These are phyloP conservation scores for Loxodonta africana DNA, from an alignment of 2,113 vertebrate species.

Conservation along the genomic window DNA sequence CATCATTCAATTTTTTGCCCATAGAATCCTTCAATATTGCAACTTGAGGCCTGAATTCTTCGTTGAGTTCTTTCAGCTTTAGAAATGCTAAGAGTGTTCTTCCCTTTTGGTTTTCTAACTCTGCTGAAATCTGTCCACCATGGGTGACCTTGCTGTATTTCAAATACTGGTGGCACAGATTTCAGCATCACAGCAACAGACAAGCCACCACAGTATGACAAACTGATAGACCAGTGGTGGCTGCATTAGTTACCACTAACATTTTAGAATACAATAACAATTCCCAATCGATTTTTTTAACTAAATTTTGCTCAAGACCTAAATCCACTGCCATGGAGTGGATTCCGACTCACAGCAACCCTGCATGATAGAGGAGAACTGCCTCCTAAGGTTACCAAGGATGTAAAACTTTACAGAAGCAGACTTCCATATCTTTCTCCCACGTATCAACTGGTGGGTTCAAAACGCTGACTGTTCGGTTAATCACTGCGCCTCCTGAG, in stretches of 20 bases:
- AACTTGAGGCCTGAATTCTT: too few species aligned
- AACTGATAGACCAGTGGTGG: too few species aligned
- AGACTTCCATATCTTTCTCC: neutral
- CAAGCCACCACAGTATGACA: too few species aligned
- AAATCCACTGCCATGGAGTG: neutral
- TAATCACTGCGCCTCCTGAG: neutral
- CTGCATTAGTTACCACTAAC: neutral
- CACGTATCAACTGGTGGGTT: neutral
- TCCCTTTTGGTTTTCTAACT: too few species aligned
- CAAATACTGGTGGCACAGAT: too few species aligned
- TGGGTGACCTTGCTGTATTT: too few species aligned
- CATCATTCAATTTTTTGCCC: too few species aligned
- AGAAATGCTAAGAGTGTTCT: too few species aligned
- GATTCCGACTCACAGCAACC: neutral
- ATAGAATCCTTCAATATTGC: too few species aligned
- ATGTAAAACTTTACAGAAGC: neutral
- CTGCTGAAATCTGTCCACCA: too few species aligned
- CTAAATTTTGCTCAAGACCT: neutral
- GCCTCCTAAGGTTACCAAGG: neutral
- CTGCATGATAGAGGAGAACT: neutral
- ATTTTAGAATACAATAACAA: neutral
- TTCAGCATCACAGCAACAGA: too few species aligned
- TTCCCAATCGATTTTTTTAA: conserved; percentile 10
- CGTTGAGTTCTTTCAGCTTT: too few species aligned
- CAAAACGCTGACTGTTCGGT: neutral